Conservation (phyloP, 2,797 vertebrate species). For the Caiman crocodilus region DNA sequence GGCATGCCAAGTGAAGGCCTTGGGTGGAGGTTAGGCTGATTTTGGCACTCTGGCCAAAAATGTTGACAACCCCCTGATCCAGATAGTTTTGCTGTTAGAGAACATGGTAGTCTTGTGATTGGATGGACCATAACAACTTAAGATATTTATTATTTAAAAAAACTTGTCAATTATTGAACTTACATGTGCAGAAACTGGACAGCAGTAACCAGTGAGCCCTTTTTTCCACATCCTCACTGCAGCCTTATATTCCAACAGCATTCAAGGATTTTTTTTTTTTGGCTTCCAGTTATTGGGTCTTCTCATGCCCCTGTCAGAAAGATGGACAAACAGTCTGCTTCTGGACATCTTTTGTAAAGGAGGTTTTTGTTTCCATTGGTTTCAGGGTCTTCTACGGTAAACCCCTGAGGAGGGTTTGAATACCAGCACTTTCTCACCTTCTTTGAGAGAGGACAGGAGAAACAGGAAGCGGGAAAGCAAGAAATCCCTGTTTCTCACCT, state of each 20-base stretch:
- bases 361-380: not conserved
- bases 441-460: not conserved
- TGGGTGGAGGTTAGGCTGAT: too few relatives aligned
- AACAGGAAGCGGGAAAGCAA: not conserved
- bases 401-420: not conserved
- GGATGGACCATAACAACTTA: not conserved
- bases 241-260: not conserved
- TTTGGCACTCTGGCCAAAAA: too few relatives aligned
- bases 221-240: rapidly evolving
- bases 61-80: too few relatives aligned
- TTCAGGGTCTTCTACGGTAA: not conserved
- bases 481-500: not conserved
- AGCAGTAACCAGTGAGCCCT: not conserved
- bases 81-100: not conserved
- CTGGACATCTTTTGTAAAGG: not conserved
- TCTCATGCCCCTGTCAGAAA: not conserved
- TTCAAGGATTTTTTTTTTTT: not conserved
- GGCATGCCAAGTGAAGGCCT: too few relatives aligned
- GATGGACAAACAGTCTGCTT: not conserved
- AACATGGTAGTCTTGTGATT: not conserved
- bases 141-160: not conserved
- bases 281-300: not conserved
- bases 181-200: not conserved
- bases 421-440: not conserved
- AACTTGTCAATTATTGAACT: not conserved